Evolutionary conservation across 1,140 invertebrate genomes (phyloP), one percentile per base, ranked within the genome.

Genomic region (Sycobia sp.): DNA sequence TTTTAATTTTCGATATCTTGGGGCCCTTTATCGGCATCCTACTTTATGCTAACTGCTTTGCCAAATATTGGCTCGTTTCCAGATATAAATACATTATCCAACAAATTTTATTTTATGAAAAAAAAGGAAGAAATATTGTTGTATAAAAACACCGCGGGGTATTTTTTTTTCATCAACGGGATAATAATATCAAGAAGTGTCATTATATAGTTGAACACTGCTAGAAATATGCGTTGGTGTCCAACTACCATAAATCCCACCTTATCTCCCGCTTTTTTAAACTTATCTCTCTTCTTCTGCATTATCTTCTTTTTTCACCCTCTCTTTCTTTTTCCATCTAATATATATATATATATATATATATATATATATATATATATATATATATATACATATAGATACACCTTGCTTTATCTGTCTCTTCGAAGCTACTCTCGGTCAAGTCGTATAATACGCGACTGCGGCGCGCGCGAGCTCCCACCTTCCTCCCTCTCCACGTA

Each of bases 401-500:
- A n/a, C n/a, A 44, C 23, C 50, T 60, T 23, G 25, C 25, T 61
- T 61, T 61, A 61, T 53, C 58, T 46, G 49, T 61, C 58, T n/a
- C n/a, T n/a, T n/a, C n/a, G n/a, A n/a, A n/a, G n/a, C n/a, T n/a
- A n/a, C n/a, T n/a, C n/a, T n/a, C n/a, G n/a, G n/a, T n/a, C n/a
- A n/a, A n/a, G n/a, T n/a, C n/a, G n/a, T n/a, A n/a, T n/a, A n/a
- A n/a, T n/a, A n/a, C n/a, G n/a, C n/a, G n/a, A n/a, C n/a, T n/a
- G n/a, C n/a, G n/a, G n/a, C n/a, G 41, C 55, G 53, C 38, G 53
- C 53, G 53, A 34, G 53, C 69, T 62, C 41, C 4, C 41, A 34
- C 11, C 32, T 34, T 22, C 18, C 34, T 7, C 11, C 32, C 34
- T 27, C 23, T 16, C 29, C 29, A 11, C 29, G 29, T 11, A n/a